Evolutionary conservation across 1,140 invertebrate genomes (phyloP).

Genomic region (Psix sp.): DNA sequence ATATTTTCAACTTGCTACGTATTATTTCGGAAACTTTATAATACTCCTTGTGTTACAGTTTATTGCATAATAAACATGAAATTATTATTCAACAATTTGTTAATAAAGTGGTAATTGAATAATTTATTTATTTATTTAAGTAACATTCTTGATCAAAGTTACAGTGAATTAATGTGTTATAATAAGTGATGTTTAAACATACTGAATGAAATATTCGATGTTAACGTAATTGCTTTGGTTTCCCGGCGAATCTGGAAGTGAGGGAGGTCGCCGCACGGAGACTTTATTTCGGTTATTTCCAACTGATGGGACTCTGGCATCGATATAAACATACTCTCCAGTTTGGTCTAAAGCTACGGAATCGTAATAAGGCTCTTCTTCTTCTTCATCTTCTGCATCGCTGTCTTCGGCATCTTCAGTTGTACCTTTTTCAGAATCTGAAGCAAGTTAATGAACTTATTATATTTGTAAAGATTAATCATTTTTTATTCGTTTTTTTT

Average conservation of each 20-base stretch:
- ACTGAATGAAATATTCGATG: constrained; percentile 92
- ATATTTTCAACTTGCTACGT: no score
- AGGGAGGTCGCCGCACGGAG: constrained; percentile 70
- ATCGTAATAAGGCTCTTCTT: constrained; percentile 89
- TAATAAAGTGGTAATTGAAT: no score
- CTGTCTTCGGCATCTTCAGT: constrained; percentile 72
- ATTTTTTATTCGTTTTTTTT: neutral
- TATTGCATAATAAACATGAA: no score
- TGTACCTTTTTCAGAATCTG: constrained; percentile 70
- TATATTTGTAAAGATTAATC: neutral
- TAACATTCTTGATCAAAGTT: no score
- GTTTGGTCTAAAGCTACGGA: constrained; percentile 87
- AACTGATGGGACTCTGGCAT: constrained; percentile 78
- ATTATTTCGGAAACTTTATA: no score
- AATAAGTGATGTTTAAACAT: constrained; percentile 67
- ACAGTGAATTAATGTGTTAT: neutral
- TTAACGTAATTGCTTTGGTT: constrained; percentile 91
- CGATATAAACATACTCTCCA: constrained; percentile 87
- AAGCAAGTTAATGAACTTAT: constrained; percentile 8
- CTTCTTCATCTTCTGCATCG: constrained; percentile 78
- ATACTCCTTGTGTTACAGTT: no score
- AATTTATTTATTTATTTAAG: no score
- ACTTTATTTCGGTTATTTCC: constrained; percentile 68
- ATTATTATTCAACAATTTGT: no score
- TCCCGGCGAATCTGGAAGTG: constrained; percentile 84